Base-by-base conservation (phyloP, 2,888 invertebrate species). In the Ectemnius cavifrons region DNA sequence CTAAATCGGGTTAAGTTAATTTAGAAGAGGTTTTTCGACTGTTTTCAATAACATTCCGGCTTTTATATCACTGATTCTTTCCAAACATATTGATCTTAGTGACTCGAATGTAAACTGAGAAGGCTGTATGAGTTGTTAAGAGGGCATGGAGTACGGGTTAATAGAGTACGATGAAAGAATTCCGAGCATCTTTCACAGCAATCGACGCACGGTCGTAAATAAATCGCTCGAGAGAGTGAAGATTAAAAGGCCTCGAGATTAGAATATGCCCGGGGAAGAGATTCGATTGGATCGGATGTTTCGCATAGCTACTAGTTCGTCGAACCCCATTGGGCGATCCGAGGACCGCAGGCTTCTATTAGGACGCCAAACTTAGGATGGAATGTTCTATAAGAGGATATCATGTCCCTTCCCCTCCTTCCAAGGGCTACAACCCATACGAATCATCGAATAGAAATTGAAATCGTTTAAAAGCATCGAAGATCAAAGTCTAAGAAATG, bases 281-380 rank as follows among this genome's bases (percentile, higher is more conserved):
- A 63, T 78, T 75, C 70, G 75, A 80, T 80, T 66, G 60, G 77
- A 68, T 59, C 69, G 75, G 73, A 78, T 75, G 66, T 75, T 77
- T 79, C 74, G 77, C 81, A 82, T 80, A 82, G 76, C 76, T 23
- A 20, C 46, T 63, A 73, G 84, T 82, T 47, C 82, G 65, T 80
- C 80, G 78, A 82, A 81, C 84, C 59, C 65, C 45, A 62, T 69
- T 18, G 45, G 52, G 62, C 68, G 69, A 72, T 75, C 67, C 59
- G 63, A 76, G 78, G 73, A 75, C 75, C 75, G 64, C 67, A 58
- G 67, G 65, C 66, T 71, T 79, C 78, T 80, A 80, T 81, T 82
- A 77, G 80, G 72, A 83, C 82, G 80, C 84, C 78, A 28, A 67
- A 59, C 84, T 82, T 82, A 80, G 63, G 76, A 73, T 14, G 27